Evolutionary conservation across 2,113 vertebrate genomes (phyloP).

Genomic region (Neopipo cinnamomea): DNA sequence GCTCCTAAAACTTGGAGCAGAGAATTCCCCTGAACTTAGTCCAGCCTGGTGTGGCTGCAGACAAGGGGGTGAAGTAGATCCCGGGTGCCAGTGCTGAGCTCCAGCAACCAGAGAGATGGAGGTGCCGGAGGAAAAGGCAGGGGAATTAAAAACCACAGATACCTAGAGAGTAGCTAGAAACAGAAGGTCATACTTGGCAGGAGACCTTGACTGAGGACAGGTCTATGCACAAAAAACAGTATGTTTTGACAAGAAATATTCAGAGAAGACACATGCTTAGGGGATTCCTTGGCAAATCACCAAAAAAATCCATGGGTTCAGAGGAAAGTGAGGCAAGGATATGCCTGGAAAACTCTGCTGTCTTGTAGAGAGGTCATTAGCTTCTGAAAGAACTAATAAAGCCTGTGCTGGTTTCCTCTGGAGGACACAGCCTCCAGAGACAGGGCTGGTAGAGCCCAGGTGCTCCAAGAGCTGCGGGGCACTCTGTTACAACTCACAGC

Average conservation of each 20-base stretch:
- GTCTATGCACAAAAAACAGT: background rate
- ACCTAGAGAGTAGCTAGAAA: background rate
- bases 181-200: background rate
- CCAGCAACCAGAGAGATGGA: background rate
- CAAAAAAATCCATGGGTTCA: background rate
- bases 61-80: background rate
- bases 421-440: background rate
- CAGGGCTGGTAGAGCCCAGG: background rate
- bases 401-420: background rate
- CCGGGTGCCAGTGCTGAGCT: background rate
- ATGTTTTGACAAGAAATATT: background rate
- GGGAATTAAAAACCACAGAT: background rate
- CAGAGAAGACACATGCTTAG: background rate
- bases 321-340: background rate
- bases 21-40: background rate
- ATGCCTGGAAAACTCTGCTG: background rate
- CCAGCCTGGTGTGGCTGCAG: background rate
- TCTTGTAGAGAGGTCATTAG: background rate
- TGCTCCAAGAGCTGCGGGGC: background rate
- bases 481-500: background rate
- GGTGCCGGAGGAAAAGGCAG: background rate
- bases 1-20: background rate
- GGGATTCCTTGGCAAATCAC: background rate
- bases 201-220: background rate
- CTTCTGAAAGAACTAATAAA: background rate